phyloP scores from a whole-genome alignment of 1,140 invertebrate genomes.

The Rhyzopertha dominica region DNA sequence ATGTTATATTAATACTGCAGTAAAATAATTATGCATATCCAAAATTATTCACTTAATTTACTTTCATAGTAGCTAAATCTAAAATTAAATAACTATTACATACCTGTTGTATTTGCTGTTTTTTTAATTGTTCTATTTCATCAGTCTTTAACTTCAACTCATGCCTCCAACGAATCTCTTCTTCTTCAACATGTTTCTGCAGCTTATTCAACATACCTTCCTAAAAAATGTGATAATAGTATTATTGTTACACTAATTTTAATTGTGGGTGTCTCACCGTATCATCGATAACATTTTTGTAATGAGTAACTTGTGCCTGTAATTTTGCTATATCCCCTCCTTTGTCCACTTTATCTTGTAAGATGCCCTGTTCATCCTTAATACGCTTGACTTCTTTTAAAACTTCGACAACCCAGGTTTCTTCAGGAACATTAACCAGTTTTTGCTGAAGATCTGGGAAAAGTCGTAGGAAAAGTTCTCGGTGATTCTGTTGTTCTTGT shows the following conservation, averaged over 20 bases:
- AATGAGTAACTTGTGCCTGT: constrained; percentile 61
- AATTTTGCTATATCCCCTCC: constrained; percentile 58
- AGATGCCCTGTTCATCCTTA: no score
- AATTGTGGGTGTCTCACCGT: constrained; percentile 54
- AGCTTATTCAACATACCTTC: constrained; percentile 65
- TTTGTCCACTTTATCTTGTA: no score
- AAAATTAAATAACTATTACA: constrained; percentile 3
- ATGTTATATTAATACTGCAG: no score
- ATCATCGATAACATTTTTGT: constrained; percentile 68
- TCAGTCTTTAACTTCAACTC: constrained; percentile 57
- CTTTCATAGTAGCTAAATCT: no score
- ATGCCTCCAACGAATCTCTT: constrained; percentile 64
- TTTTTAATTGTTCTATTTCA: constrained; percentile 55
- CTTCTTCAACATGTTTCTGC: constrained; percentile 62
- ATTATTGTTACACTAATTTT: constrained; percentile 19
- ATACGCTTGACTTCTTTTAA: no score
- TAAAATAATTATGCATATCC: no score
- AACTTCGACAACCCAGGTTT: no score
- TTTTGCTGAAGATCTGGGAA: no score
- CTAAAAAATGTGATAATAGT: constrained; percentile 43
- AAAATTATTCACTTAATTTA: no score
- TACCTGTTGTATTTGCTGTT: constrained; percentile 45
- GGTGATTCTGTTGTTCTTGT: no score
- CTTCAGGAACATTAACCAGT: no score
- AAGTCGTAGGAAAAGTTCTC: no score